phyloP scores from a whole-genome alignment of 1,140 invertebrate genomes.

The Drosophila mauritiana region DNA sequence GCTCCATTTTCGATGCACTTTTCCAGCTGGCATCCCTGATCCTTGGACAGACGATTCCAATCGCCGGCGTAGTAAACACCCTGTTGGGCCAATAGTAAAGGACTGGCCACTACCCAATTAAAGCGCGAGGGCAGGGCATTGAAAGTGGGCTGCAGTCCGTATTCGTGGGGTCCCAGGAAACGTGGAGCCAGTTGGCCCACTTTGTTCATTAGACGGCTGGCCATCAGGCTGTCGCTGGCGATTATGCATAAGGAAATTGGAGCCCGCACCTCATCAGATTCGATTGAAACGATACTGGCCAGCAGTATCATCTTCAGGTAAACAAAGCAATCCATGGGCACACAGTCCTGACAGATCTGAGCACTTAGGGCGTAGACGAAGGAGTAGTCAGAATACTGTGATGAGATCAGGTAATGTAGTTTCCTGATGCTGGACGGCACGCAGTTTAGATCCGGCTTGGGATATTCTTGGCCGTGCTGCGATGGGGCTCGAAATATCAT shows the following conservation, averaged over 20 bases:
- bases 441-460: conserved; percentile 43
- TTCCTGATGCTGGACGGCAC: conserved; percentile 50
- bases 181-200: conserved; percentile 68
- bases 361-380: conserved; percentile 72
- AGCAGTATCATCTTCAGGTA: conserved; percentile 74
- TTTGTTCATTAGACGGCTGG: conserved; percentile 51
- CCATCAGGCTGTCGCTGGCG: conserved; percentile 47
- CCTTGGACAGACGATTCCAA: conserved; percentile 64
- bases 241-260: conserved; percentile 73
- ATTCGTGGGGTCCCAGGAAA: conserved; percentile 65
- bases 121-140: conserved; percentile 38
- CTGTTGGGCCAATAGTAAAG: conserved; percentile 67
- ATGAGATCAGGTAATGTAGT: conserved; percentile 53
- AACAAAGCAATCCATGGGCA: conserved; percentile 77
- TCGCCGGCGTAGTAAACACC: conserved; percentile 76
- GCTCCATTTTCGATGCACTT: conserved; percentile 67
- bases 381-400: conserved; percentile 68
- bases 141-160: conserved; percentile 26
- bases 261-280: conserved; percentile 52
- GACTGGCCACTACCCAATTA: conserved; percentile 64
- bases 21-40: conserved; percentile 45
- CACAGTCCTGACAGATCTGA: conserved; percentile 63
- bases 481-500: not conserved
- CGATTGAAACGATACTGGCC: conserved; percentile 65
- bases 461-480: not conserved